Conservation (phyloP, 2,888 invertebrate species). For the Crocallis elinguaria region DNA sequence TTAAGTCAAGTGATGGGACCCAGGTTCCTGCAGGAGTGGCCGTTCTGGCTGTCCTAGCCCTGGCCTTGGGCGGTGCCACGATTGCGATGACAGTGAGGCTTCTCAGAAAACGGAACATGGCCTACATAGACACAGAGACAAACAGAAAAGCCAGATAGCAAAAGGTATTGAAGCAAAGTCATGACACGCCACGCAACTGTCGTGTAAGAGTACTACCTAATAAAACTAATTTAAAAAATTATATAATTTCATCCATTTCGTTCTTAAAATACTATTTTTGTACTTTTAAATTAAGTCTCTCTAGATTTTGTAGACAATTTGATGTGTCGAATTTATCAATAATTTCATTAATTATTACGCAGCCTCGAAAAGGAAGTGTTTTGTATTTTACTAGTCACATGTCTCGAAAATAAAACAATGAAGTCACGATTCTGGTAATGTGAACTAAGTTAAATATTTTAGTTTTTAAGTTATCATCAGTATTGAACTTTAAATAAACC, state of each 20-base stretch:
- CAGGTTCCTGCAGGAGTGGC: conserved; percentile 59
- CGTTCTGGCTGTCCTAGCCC: conserved; percentile 65
- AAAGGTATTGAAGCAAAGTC: conserved; percentile 3
- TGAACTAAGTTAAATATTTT: conserved; percentile 31
- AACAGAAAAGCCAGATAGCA: conserved; percentile 68
- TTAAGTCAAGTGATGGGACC: conserved; percentile 35
- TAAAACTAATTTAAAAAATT: no score
- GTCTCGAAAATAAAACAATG: conserved; percentile 24
- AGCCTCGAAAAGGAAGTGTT: not conserved
- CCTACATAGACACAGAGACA: conserved; percentile 58
- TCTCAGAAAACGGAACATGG: conserved; percentile 50
- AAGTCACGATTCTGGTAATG: not conserved
- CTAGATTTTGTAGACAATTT: conserved; percentile 35
- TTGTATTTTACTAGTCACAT: conserved; percentile 52
- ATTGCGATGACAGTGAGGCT: conserved; percentile 70
- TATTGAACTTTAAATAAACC: conserved; percentile 43
- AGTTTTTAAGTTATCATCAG: conserved; percentile 48
- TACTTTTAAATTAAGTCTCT: conserved; percentile 35
- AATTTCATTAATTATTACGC: conserved; percentile 22
- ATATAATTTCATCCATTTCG: conserved; percentile 23
- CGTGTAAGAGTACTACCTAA: no score
- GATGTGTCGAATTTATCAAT: conserved; percentile 43
- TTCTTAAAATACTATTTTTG: conserved; percentile 21
- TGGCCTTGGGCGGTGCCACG: conserved; percentile 59
- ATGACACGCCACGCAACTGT: not conserved